Evolutionary conservation across 2,113 vertebrate genomes (phyloP), one percentile per base, ranked within the genome.

Genomic region (Calyptomena viridis): DNA sequence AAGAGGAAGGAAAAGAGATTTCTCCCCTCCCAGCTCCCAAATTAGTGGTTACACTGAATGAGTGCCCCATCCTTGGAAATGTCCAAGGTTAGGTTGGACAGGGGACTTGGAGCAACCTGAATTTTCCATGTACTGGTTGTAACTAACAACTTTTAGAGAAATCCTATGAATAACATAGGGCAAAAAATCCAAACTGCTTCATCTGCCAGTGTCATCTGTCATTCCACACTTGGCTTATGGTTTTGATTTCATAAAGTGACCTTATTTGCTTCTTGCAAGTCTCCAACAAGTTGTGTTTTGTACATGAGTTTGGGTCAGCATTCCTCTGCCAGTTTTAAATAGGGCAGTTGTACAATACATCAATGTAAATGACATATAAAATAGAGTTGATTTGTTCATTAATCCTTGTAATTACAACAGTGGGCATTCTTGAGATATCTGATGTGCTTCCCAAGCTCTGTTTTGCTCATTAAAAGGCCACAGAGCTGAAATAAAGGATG

Each of bases 41-140:
- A 71, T 63, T 21, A 49, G 71, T 72, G 64, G 81, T 75, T 68
- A 28, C 27, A 5, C 39, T 71, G 46, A 30, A 5, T n/a, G 19
- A 33, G 0, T 6, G 3, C 24, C n/a, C 7, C 1, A 0, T 44
- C 3, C 1, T 0, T 49, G 40, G 53, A 30, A 60, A 44, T 14
- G 21, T 14, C 67, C 16, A 14, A 15, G 28, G 22, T 67, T 37
- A 31, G 71, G 25, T 44, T 84, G 67, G 58, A 35, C 3, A 1
- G 20, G 25, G 14, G 2, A 20, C 55, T 46, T 64, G 37, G 27
- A 56, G 31, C 17, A 62, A 12, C 37, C 1, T 14, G 15, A 50
- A 59, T 81, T 94, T 84, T 86, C 76, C n/a, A n/a, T 40, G 6
- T 52, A 13, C 31, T 79, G 6, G 4, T 89, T 87, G 56, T 47